These are phyloP conservation scores for Ochotona princeps DNA, from an alignment of 2,113 vertebrate species.

Conservation along the genomic window DNA sequence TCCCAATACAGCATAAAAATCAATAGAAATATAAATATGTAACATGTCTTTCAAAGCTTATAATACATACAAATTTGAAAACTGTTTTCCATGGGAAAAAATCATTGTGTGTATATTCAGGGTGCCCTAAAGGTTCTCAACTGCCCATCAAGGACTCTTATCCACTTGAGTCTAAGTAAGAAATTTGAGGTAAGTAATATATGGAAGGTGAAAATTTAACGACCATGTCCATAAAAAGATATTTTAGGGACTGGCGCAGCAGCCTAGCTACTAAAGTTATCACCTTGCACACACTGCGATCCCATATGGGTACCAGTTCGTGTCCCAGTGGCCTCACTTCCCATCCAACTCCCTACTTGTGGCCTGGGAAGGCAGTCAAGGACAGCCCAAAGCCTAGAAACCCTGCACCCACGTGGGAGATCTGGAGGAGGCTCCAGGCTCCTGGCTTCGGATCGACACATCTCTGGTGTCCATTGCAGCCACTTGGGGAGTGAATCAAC, in stretches of 20 bases:
- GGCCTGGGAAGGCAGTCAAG: no score
- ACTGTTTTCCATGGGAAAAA: background rate
- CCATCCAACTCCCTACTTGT: no score
- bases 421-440: no score
- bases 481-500: no score
- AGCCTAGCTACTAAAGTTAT: no score
- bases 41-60: background rate
- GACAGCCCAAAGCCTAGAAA: no score
- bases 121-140: background rate
- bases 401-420: no score
- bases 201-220: background rate
- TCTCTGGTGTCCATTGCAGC: no score
- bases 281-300: no score
- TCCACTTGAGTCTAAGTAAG: conserved; percentile 5
- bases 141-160: background rate
- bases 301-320: no score
- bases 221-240: conserved; percentile 29
- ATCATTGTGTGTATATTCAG: background rate
- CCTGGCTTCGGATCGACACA: no score
- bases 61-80: conserved; percentile 20
- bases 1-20: background rate
- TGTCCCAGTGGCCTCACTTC: no score
- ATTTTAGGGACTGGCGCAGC: background rate
- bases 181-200: background rate
- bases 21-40: background rate